Evolutionary conservation across 2,113 vertebrate genomes (phyloP).

Genomic region (Falco punctatus): DNA sequence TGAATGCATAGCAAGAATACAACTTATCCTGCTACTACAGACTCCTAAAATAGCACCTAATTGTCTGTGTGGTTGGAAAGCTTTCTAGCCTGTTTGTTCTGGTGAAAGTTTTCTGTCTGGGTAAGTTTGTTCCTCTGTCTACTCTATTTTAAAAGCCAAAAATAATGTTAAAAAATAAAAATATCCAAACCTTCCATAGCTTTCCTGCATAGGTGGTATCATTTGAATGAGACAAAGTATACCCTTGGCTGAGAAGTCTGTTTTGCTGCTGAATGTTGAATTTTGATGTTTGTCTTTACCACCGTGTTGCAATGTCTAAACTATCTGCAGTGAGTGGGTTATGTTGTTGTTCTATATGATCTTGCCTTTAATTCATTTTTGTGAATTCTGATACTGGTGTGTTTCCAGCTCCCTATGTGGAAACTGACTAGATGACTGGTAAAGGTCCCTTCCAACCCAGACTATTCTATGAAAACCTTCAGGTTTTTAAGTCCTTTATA

Average conservation of each 20-base stretch:
- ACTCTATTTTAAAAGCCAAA: neutral
- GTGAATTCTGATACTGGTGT: neutral
- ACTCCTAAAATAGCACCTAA: conserved; percentile 27
- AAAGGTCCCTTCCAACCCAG: neutral
- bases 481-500: neutral
- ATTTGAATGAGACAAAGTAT: conserved; percentile 18
- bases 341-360: neutral
- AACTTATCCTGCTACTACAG: neutral
- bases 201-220: neutral
- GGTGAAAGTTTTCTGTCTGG: neutral
- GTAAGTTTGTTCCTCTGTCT: neutral
- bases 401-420: neutral
- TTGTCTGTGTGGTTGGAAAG: neutral
- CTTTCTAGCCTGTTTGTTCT: conserved; percentile 27
- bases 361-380: neutral
- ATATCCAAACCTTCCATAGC: neutral
- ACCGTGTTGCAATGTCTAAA: conserved; percentile 29
- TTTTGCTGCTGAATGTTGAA: conserved; percentile 2
- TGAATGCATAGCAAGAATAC: neutral
- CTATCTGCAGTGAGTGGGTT: neutral
- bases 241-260: conserved; percentile 1
- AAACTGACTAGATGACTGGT: neutral
- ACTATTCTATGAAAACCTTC: neutral
- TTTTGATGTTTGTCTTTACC: conserved; percentile 41
- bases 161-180: neutral